These are phyloP conservation scores for Anser cygnoides DNA, from an alignment of 2,113 vertebrate genomes.

Conservation along the genomic window DNA sequence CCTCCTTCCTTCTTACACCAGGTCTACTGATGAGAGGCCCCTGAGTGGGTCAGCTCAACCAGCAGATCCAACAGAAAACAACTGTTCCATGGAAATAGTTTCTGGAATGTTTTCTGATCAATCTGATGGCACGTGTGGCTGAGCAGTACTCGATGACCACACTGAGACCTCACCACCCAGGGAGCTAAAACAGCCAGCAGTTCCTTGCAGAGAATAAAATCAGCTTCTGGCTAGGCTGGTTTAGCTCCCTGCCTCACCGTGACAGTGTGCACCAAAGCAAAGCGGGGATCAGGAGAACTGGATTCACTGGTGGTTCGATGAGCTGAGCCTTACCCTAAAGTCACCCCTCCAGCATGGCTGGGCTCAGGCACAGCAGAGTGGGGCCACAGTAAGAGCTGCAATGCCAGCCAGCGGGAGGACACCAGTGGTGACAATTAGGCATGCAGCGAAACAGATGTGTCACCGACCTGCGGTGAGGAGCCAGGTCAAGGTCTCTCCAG, in stretches of 20 bases:
- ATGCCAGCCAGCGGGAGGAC: not conserved
- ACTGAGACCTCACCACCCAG: not conserved
- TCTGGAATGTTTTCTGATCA: not conserved
- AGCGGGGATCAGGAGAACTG: not conserved
- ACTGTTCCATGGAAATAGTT: not conserved
- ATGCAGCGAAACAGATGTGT: not conserved
- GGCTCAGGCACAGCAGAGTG: not conserved
- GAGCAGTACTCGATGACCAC: not conserved
- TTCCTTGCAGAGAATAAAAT: not conserved
- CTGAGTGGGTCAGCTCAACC: not conserved
- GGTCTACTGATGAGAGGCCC: not conserved
- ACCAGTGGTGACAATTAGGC: not conserved
- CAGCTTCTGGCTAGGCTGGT: not conserved
- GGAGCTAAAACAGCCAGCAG: not conserved
- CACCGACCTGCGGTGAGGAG: fast-evolving
- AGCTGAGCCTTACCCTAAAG: not conserved
- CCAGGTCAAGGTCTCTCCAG: not conserved
- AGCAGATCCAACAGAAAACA: not conserved
- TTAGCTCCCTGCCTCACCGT: fast-evolving
- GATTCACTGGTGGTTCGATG: not conserved
- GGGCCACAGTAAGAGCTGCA: not conserved
- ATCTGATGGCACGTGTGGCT: not conserved
- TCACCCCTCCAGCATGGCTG: not conserved
- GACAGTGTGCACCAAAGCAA: fast-evolving
- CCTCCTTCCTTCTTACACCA: not conserved